Conservation (phyloP, 2,797 vertebrate species). For the Melanotaenia maccullochi region DNA sequence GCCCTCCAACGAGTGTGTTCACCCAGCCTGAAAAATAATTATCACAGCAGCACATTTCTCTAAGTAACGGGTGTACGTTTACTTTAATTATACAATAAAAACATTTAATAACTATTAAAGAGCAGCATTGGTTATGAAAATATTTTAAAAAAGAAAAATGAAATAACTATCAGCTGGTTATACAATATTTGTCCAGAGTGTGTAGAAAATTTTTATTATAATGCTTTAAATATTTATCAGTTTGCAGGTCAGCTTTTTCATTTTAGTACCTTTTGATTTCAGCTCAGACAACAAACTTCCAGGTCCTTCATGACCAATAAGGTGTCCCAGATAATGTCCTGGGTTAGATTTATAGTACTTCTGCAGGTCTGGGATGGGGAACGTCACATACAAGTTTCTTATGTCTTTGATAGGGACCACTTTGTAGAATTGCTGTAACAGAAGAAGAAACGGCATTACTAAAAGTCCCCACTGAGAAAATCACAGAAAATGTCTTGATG, state of each 20-base stretch:
- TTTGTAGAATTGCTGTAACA: background rate
- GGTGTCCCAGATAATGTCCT: slow-evolving; percentile 96
- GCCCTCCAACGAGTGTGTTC: slow-evolving; percentile 96
- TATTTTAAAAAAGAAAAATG: no score
- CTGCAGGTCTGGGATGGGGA: slow-evolving; percentile 98
- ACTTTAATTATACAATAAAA: no score
- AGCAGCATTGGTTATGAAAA: no score
- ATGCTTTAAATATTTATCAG: no score
- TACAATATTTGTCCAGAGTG: no score
- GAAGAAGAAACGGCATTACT: slow-evolving; percentile 10
- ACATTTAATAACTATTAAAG: no score
- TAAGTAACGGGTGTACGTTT: background rate
- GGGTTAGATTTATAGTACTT: slow-evolving; percentile 99
- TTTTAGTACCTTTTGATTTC: slow-evolving; percentile 91
- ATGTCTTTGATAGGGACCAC: no score
- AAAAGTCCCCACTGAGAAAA: no score
- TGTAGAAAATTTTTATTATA: no score
- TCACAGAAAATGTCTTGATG: no score
- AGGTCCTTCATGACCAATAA: slow-evolving; percentile 97
- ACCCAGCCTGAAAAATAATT: slow-evolving; percentile 89
- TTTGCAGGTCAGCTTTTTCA: no score
- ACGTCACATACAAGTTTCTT: slow-evolving; percentile 94
- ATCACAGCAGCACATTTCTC: background rate
- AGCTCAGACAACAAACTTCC: slow-evolving; percentile 97
- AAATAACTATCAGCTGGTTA: no score